Evolutionary conservation across 2,888 invertebrate genomes (phyloP).

Genomic region (Geotrupes spiniger): DNA sequence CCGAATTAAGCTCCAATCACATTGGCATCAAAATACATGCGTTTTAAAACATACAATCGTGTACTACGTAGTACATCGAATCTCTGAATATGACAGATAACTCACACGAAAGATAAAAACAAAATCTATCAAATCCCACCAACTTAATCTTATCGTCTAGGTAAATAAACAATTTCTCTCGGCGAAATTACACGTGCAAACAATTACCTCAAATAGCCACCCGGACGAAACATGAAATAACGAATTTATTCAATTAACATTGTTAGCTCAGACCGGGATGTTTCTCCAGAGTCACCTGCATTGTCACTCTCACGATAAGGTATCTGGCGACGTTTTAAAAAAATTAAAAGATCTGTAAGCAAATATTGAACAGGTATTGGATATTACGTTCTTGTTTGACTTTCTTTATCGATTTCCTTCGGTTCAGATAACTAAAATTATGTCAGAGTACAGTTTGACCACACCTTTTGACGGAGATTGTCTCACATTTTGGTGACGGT

Average conservation of each 20-base stretch:
- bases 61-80: no score
- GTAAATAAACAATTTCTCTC: background rate
- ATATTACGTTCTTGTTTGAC: constrained; percentile 22
- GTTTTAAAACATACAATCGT: no score
- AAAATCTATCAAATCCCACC: no score
- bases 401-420: constrained; percentile 29
- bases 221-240: background rate
- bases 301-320: constrained; percentile 7
- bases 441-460: constrained; percentile 28
- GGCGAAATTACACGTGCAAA: background rate
- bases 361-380: constrained; percentile 34
- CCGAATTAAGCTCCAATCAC: no score
- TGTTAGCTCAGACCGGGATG: background rate
- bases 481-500: no score
- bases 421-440: constrained; percentile 24
- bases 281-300: constrained; percentile 1
- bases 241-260: background rate
- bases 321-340: constrained; percentile 1
- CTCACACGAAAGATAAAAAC: no score
- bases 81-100: no score
- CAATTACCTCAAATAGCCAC: no score
- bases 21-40: no score
- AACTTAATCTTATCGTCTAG: no score
- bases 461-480: constrained; percentile 21
- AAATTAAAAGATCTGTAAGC: constrained; percentile 12